These are phyloP conservation scores for Loxodonta africana DNA, from an alignment of 2,113 vertebrate genomes.

Conservation along the genomic window DNA sequence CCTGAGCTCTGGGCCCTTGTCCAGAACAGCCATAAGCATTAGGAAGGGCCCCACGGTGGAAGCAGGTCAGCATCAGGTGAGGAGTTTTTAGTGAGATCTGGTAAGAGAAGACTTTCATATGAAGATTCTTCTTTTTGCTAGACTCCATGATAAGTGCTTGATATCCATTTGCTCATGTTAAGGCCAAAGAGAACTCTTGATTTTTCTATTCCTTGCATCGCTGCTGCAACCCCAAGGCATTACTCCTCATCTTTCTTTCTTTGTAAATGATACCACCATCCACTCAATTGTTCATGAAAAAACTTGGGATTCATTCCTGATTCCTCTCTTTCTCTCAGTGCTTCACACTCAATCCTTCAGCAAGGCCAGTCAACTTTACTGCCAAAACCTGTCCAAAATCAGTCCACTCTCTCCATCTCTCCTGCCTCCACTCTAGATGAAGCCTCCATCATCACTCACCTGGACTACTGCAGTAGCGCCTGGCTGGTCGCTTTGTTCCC, in stretches of 20 bases:
- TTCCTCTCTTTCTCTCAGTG: neutral
- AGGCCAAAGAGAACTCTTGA: neutral
- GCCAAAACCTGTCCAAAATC: neutral
- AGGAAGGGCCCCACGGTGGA: neutral
- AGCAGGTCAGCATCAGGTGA: neutral
- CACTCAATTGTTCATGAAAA: neutral
- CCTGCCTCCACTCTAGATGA: accelerated
- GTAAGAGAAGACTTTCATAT: neutral
- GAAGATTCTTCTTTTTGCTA: neutral
- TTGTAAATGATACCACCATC: accelerated
- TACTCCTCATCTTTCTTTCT: neutral
- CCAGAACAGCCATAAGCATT: neutral
- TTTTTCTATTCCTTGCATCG: neutral
- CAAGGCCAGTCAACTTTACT: neutral
- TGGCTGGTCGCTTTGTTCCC: neutral
- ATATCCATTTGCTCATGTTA: no score
- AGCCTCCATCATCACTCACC: accelerated
- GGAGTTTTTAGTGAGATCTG: neutral
- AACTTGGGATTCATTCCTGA: neutral
- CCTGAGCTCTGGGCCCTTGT: neutral
- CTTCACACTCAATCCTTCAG: neutral
- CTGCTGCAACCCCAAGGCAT: neutral
- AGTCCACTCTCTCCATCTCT: accelerated
- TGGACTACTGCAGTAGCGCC: neutral
- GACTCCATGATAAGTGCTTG: neutral